Conservation (phyloP, 37 sponge, comb jelly and placozoan genomes). For the Hexactinellida sp. region DNA sequence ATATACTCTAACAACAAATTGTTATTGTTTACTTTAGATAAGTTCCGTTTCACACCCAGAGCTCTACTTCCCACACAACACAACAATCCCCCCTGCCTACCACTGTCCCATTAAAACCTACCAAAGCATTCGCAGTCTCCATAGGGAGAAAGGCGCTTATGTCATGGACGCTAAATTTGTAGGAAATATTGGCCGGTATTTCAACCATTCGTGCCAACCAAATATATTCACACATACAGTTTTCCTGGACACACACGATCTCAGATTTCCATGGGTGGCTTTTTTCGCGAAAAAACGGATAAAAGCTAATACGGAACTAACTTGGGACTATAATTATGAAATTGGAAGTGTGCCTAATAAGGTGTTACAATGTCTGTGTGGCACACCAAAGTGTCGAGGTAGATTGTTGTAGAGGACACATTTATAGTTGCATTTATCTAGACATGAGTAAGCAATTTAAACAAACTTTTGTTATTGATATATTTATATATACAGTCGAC, state of each 20-base stretch:
- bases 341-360: slow-evolving; percentile 69
- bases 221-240: slow-evolving; percentile 92
- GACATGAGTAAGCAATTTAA: too few species aligned
- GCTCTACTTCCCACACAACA: not conserved
- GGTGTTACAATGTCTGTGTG: slow-evolving; percentile 54
- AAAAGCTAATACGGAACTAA: slow-evolving; percentile 61
- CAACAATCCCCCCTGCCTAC: too few species aligned
- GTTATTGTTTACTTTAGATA: too few species aligned
- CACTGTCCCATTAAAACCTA: not conserved
- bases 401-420: slow-evolving; percentile 42
- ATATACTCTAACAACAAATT: too few species aligned
- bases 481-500: too few species aligned
- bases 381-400: slow-evolving; percentile 51
- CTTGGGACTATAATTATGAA: slow-evolving; percentile 84
- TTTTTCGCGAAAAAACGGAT: slow-evolving; percentile 66
- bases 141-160: slow-evolving; percentile 31
- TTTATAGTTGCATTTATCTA: too few species aligned
- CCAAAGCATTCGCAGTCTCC: not conserved
- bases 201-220: slow-evolving; percentile 86
- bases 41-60: too few species aligned
- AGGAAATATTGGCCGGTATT: slow-evolving; percentile 73
- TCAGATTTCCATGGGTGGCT: slow-evolving; percentile 81
- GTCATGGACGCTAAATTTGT: slow-evolving; percentile 58
- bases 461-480: too few species aligned
- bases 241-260: slow-evolving; percentile 79